Conservation (phyloP, 2,113 vertebrate genomes). For the Paedocypris sp. region DNA sequence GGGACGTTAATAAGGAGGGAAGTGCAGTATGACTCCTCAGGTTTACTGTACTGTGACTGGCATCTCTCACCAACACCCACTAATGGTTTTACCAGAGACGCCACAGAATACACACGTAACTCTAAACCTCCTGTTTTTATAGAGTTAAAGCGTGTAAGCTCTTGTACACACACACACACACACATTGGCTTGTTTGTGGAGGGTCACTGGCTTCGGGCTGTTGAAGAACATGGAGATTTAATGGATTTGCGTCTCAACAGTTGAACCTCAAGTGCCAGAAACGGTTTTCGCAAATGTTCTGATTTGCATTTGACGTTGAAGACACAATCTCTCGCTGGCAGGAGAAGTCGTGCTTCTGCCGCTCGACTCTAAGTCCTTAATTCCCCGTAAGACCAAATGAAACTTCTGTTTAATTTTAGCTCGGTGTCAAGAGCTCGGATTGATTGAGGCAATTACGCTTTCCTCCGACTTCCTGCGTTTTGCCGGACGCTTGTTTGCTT, state of each 20-base stretch:
- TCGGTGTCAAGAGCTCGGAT: neutral
- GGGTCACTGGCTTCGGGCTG: neutral
- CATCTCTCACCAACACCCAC: constrained; percentile 52
- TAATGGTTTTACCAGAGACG: constrained; percentile 51
- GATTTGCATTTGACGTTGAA: neutral
- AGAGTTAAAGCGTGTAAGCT: constrained; percentile 16
- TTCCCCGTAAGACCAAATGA: neutral
- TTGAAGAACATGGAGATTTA: neutral
- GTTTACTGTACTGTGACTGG: constrained; percentile 46
- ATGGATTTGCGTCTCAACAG: neutral
- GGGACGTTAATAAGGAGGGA: no score
- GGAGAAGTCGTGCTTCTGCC: neutral
- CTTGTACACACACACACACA: constrained; percentile 6
- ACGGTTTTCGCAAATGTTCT: neutral
- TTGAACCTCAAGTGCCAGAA: neutral
- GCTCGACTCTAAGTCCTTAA: neutral
- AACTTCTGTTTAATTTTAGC: neutral
- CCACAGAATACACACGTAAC: constrained; percentile 23
- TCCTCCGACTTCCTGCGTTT: no score
- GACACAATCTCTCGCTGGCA: neutral
- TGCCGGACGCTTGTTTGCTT: no score
- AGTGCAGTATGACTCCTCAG: no score
- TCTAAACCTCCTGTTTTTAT: constrained; percentile 31
- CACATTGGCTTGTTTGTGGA: neutral
- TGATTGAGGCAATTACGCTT: neutral